Evolutionary conservation across 1,140 invertebrate species (phyloP).

Genomic region (Parasteatoda tepidariorum): DNA sequence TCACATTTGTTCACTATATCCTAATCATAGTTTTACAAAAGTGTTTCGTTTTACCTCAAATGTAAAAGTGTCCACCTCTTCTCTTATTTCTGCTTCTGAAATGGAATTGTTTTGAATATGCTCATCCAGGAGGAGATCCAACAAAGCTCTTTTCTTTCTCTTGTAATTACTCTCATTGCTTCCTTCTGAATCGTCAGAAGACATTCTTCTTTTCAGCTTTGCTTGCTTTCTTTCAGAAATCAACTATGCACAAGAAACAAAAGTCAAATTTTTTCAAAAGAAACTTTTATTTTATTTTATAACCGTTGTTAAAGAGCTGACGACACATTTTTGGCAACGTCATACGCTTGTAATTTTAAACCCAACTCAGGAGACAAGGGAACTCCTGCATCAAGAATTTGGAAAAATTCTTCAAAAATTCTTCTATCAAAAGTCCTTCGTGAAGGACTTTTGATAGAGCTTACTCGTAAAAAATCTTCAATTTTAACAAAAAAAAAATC

Average conservation of each 20-base stretch:
- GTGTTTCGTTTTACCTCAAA: constrained; percentile 72
- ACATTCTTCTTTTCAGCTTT: neutral
- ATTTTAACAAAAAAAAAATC: too few relatives aligned
- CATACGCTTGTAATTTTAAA: too few relatives aligned
- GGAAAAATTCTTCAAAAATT: neutral
- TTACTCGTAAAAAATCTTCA: too few relatives aligned
- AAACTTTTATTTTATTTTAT: neutral
- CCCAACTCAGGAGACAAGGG: too few relatives aligned
- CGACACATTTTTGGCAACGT: too few relatives aligned
- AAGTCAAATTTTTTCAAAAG: neutral
- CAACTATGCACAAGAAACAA: neutral
- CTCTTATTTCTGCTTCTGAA: constrained; percentile 88
- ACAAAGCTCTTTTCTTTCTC: constrained; percentile 76
- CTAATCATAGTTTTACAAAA: neutral
- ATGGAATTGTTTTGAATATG: constrained; percentile 72
- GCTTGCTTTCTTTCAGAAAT: constrained; percentile 8
- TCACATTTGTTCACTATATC: too few relatives aligned
- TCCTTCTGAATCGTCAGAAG: neutral
- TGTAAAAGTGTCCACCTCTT: constrained; percentile 94
- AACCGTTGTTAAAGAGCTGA: neutral
- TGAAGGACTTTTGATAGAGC: too few relatives aligned
- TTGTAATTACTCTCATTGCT: neutral
- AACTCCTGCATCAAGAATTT: neutral
- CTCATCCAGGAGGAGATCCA: constrained; percentile 83
- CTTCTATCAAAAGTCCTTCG: neutral